These are phyloP conservation scores for Smittia aterrima DNA, from an alignment of 2,888 invertebrate species.

Conservation along the genomic window DNA sequence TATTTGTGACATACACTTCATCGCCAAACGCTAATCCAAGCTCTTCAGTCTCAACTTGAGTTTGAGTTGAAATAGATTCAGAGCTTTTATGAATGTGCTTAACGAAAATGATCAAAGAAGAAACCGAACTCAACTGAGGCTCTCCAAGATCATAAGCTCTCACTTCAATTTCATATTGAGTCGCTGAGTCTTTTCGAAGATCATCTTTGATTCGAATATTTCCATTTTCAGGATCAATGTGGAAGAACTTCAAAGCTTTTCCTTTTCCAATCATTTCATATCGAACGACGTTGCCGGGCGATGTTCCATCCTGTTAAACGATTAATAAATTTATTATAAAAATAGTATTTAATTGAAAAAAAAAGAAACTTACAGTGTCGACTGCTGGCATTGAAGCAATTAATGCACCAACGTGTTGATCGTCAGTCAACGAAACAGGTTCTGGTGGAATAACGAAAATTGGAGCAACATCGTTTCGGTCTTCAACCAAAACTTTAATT, in stretches of 20 bases:
- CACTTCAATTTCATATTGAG: constrained; percentile 85
- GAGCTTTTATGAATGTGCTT: constrained; percentile 71
- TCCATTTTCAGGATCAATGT: constrained; percentile 81
- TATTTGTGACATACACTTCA: constrained; percentile 76
- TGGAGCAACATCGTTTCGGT: constrained; percentile 85
- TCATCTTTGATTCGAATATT: constrained; percentile 80
- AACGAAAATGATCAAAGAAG: constrained; percentile 77
- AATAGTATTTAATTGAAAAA: too few species aligned
- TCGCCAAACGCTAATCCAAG: constrained; percentile 82
- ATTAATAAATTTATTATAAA: too few species aligned
- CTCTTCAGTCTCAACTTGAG: constrained; percentile 50
- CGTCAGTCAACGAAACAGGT: constrained; percentile 80
- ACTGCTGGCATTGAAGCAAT: constrained; percentile 76
- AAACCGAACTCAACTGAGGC: constrained; percentile 77
- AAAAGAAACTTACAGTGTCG: too few species aligned
- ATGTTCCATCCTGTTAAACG: constrained; percentile 80
- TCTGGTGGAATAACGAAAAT: constrained; percentile 79
- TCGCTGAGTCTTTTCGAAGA: constrained; percentile 78
- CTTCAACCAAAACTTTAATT: constrained; percentile 62
- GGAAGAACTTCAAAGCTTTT: constrained; percentile 81
- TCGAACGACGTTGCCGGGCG: constrained; percentile 75
- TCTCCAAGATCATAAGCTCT: constrained; percentile 84
- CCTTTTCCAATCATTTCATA: constrained; percentile 81
- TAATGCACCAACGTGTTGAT: constrained; percentile 75
- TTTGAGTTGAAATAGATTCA: constrained; percentile 52